Evolutionary conservation across 2,113 vertebrate species (phyloP).

Genomic region (Bubo blakistoni): DNA sequence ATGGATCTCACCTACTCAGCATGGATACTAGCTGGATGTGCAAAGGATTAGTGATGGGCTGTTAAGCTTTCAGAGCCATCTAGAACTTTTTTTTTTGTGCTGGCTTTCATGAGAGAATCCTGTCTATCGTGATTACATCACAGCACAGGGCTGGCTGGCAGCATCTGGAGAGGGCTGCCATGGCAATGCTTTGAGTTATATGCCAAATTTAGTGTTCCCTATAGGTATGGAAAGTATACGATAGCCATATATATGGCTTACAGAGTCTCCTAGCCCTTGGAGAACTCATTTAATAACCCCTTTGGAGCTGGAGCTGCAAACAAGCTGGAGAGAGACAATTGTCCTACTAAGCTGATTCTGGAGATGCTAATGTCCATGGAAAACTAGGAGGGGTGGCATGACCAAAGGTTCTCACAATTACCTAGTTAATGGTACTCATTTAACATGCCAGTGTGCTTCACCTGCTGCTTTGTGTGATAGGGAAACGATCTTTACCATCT

Average conservation of each 20-base stretch:
- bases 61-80: neutral
- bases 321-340: neutral
- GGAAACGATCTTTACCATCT: neutral
- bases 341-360: neutral
- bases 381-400: neutral
- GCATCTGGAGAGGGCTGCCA: neutral
- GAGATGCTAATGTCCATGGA: neutral
- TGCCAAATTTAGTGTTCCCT: neutral
- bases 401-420: neutral
- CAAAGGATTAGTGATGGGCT: neutral
- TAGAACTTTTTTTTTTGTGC: no score
- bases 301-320: neutral
- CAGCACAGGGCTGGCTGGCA: neutral
- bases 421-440: neutral
- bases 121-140: neutral
- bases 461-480: neutral
- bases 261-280: neutral
- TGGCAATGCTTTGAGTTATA: neutral
- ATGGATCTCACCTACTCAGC: neutral
- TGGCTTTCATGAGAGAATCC: neutral
- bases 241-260: neutral
- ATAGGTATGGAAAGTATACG: neutral
- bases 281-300: neutral
- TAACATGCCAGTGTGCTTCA: neutral
- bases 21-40: neutral